These are phyloP conservation scores for Lapara coniferarum DNA, from an alignment of 2,888 invertebrate genomes.

Conservation along the genomic window DNA sequence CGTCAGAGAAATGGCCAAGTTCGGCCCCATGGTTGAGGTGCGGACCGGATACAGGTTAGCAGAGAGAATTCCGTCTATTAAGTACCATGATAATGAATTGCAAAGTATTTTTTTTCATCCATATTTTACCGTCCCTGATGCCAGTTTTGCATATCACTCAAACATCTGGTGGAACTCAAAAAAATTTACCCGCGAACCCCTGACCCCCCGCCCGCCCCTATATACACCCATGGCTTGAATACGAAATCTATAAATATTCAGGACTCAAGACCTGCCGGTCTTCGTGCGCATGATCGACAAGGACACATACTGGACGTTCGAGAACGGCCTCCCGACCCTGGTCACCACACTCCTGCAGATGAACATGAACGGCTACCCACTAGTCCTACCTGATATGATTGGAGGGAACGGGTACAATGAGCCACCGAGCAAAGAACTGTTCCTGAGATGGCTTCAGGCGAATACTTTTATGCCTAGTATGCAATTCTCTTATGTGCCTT, in stretches of 20 bases:
- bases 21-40: slow-evolving; percentile 85
- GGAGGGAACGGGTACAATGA: slow-evolving; percentile 85
- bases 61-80: background rate
- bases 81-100: too few species aligned
- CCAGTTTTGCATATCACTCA: too few species aligned
- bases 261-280: slow-evolving; percentile 86
- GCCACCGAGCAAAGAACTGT: slow-evolving; percentile 83
- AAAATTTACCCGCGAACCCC: too few species aligned
- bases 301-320: slow-evolving; percentile 86
- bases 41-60: slow-evolving; percentile 67
- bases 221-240: too few species aligned
- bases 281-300: slow-evolving; percentile 91
- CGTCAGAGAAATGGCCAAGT: slow-evolving; percentile 79
- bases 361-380: slow-evolving; percentile 86
- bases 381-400: slow-evolving; percentile 91
- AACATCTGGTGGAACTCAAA: too few species aligned
- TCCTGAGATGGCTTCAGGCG: slow-evolving; percentile 90
- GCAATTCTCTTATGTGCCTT: slow-evolving; percentile 91
- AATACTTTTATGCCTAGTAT: slow-evolving; percentile 90
- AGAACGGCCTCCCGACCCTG: slow-evolving; percentile 88
- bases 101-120: too few species aligned
- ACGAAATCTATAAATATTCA: slow-evolving; percentile 37
- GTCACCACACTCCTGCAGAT: slow-evolving; percentile 87
- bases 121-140: too few species aligned
- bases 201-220: too few species aligned